Base-by-base conservation (phyloP, 2,113 vertebrate species). In the Ahaetulla prasina region DNA sequence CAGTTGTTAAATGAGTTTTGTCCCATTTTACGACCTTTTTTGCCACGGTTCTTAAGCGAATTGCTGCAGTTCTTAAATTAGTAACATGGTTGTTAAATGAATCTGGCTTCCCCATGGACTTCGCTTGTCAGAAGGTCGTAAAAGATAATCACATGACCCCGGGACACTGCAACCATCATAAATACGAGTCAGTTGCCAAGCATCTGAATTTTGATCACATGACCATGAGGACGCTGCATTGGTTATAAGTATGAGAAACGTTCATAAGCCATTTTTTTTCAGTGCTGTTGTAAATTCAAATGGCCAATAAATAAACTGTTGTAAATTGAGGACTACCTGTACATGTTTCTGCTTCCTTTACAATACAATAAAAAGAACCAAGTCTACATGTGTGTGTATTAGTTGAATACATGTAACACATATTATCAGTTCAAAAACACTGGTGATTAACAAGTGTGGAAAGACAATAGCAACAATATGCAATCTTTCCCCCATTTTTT, bases 401-500 rank as follows among this genome's bases (percentile, higher is more conserved):
- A 16, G 18, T 39, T 85, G 22, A 43, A 25, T 39, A 89, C 23
- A 89, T 12, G 55, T 60, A n/a, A 27, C 43, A 49, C 2, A 30
- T 47, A 8, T 47, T 12, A 30, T 63, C 43, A 60, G 0, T 47
- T 89, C 16, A 16, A 47, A 18, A 89, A 14, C 14, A 22, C 39
- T 30, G 8, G 22, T 27, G 22, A 10, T 1, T 60, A 30, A 57
- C 16, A 22, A n/a, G 12, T 16, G 3, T 43, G 25, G 16, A 18
- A 45, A 30, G 39, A 63, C 8, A 10, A 89, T 30, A 50, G 27
- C 25, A 8, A 91, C 35, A 54, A 57, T 90, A 87, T 86, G 87
- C 88, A 49, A 25, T 25, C 39, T 18, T 39, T 55, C 8, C 27
- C 16, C 94, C 23, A 94, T 93, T 94, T 85, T 25, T 54, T 93